A percentile compares a stretch with the other conserved stretches of the same genome.
Evolutionary conservation across 2,113 vertebrate genomes (phyloP).

Genomic region (Campylomormyrus tamandua): DNA sequence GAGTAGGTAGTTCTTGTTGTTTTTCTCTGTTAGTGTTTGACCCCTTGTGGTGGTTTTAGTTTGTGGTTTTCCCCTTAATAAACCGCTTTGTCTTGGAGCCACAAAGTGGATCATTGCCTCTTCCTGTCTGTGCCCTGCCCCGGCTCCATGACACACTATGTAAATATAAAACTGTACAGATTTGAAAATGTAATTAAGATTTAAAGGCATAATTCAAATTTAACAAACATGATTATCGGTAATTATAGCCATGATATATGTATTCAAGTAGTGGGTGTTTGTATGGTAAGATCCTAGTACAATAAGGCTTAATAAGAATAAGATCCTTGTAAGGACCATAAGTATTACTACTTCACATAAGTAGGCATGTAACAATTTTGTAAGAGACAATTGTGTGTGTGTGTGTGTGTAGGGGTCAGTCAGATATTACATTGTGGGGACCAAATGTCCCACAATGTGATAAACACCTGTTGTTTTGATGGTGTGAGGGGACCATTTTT

Average conservation of each 20-base stretch:
- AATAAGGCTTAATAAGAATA: background rate
- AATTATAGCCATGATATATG: background rate
- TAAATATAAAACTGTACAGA: background rate
- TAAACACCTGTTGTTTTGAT: background rate
- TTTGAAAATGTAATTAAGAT: background rate
- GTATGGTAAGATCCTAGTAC: background rate
- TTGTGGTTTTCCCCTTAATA: too few relatives aligned
- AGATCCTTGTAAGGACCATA: background rate
- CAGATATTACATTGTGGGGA: background rate
- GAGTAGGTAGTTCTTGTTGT: too few relatives aligned
- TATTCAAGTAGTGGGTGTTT: background rate
- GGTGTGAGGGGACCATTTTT: too few relatives aligned
- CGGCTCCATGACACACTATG: too few relatives aligned
- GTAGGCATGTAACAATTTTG: background rate
- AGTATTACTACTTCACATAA: background rate
- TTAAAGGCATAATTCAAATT: background rate
- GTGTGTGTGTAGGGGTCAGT: background rate
- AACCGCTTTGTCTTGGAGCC: too few relatives aligned
- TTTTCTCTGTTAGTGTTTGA: too few relatives aligned
- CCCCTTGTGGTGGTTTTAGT: too few relatives aligned
- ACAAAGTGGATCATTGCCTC: too few relatives aligned
- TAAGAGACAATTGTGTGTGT: background rate
- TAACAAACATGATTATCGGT: background rate
- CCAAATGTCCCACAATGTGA: background rate
- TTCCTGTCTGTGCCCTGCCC: too few relatives aligned